Conservation (phyloP, 2,797 vertebrate genomes). For the Zenarchopterus dispar region DNA sequence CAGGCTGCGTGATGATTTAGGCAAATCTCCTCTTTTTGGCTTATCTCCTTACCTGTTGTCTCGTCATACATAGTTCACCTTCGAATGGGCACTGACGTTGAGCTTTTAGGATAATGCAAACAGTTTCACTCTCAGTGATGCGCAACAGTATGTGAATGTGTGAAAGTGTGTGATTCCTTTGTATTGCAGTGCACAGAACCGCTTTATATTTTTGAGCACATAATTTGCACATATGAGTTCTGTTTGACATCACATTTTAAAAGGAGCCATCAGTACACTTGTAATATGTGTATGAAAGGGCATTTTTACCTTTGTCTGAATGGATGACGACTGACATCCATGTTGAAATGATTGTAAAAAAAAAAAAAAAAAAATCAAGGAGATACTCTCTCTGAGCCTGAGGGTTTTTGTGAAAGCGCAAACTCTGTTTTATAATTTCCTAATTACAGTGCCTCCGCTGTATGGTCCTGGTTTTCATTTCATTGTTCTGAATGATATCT, state of each 20-base stretch:
- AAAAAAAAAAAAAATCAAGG: conserved; percentile 20
- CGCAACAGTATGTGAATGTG: conserved; percentile 16
- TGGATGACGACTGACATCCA: conserved; percentile 40
- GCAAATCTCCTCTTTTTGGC: conserved; percentile 82
- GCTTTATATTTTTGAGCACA: conserved; percentile 69
- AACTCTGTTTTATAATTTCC: conserved; percentile 62
- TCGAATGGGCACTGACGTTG: conserved; percentile 53
- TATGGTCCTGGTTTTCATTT: conserved; percentile 75
- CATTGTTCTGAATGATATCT: conserved; percentile 72
- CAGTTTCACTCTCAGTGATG: conserved; percentile 42
- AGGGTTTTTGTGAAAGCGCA: conserved; percentile 39
- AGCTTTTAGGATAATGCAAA: conserved; percentile 67
- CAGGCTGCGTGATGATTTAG: conserved; percentile 85
- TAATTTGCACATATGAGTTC: conserved; percentile 71
- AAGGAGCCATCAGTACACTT: conserved; percentile 61
- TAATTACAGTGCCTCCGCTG: conserved; percentile 73
- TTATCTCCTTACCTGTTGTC: conserved; percentile 46
- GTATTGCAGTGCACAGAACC: conserved; percentile 60
- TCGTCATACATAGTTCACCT: conserved; percentile 50
- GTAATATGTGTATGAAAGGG: conserved; percentile 58
- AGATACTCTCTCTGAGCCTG: conserved; percentile 1
- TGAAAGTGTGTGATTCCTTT: conserved; percentile 45
- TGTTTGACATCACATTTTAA: conserved; percentile 45
- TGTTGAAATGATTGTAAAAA: conserved; percentile 59
- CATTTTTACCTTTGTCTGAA: conserved; percentile 55